Evolutionary conservation across 2,797 vertebrate species (phyloP), one percentile per base, ranked within the genome.

Genomic region (Poecile montanus): DNA sequence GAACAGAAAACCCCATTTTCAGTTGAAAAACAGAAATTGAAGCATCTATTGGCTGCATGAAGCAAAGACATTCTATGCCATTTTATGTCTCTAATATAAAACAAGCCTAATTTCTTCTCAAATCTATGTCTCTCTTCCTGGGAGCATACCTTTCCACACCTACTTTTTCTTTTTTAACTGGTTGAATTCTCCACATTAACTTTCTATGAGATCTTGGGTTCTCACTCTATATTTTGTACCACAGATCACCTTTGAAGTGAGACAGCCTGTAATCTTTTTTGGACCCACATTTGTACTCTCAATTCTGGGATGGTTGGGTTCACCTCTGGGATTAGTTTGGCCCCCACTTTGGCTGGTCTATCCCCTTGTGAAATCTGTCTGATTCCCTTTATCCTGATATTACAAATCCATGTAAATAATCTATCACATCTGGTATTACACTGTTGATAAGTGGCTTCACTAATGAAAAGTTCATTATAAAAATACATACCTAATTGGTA

Each of bases 1-100:
- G 16, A 36, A 19, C 3, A 81, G 42, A 74, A 66, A 85, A 40
- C 2, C 2, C 71, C 13, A 54, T 58, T 4, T 62, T 40, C 17
- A 50, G 23, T 4, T 70, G 23, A 61, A 88, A 88, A 72, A 32
- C 2, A 0, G 2, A 76, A 83, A 68, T 32, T 67, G 29, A 38
- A 75, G 8, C 26, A 54, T 36, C 5, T 62, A 2, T 29, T 40
- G 11, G 3, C 22, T 65, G 25, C 47, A 56, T 0, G 0, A 76
- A 84, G 8, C 5, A 36, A 27, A 36, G 5, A 45, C n/a, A 26
- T 45, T 40, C 16, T 81, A 30, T 7, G 1, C 3, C 11, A 11
- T 48, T 25, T 65, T 61, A 25, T 19, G 4, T 50, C 36, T 65
- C 16, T 60, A 17, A 22, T 57, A 40, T 4, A 53, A 80, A 84